A percentile compares a stretch with the other conserved stretches of the same genome.
These are phyloP conservation scores for Lytechinus variegatus DNA, from an alignment of 35 echinoderm and acorn worm species.

Conservation along the genomic window DNA sequence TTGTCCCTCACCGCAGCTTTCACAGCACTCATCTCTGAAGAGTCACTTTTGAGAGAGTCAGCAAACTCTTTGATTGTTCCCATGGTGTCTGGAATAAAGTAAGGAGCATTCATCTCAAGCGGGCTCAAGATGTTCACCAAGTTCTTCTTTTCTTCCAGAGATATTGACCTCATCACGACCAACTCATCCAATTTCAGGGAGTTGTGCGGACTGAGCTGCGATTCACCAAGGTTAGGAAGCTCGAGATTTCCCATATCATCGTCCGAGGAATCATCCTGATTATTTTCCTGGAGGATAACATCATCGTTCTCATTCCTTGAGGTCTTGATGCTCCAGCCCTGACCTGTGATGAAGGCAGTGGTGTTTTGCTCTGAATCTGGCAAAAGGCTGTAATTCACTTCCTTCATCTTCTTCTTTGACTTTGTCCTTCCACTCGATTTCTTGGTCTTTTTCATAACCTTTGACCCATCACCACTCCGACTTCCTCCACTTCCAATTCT, in stretches of 20 bases:
- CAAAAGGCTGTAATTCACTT: slow-evolving; percentile 64
- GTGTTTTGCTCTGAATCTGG: slow-evolving; percentile 74
- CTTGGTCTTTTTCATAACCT: slow-evolving; percentile 56
- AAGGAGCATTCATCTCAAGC: slow-evolving; percentile 74
- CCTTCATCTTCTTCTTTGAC: slow-evolving; percentile 9
- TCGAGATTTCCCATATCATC: slow-evolving; percentile 4
- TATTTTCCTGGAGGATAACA: slow-evolving; percentile 62
- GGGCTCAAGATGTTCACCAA: slow-evolving; percentile 80
- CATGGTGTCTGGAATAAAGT: slow-evolving; percentile 93
- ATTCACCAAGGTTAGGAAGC: neutral
- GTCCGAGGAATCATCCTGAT: slow-evolving; percentile 50
- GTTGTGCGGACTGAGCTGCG: slow-evolving; percentile 76
- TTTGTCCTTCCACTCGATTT: slow-evolving; percentile 31
- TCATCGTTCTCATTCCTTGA: slow-evolving; percentile 78
- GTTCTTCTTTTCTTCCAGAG: slow-evolving; percentile 70
- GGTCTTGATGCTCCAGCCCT: slow-evolving; percentile 97
- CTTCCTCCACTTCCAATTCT: slow-evolving; percentile 59
- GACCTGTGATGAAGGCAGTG: slow-evolving; percentile 91
- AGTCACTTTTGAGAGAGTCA: slow-evolving; percentile 60
- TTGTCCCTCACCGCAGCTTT: neutral
- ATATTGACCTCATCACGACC: slow-evolving; percentile 60
- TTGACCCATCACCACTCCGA: neutral
- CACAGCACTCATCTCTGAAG: slow-evolving; percentile 26
- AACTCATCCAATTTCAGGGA: slow-evolving; percentile 76
- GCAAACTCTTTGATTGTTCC: slow-evolving; percentile 92